Conservation (phyloP, 2,888 invertebrate genomes). For the Melanostoma scalare region DNA sequence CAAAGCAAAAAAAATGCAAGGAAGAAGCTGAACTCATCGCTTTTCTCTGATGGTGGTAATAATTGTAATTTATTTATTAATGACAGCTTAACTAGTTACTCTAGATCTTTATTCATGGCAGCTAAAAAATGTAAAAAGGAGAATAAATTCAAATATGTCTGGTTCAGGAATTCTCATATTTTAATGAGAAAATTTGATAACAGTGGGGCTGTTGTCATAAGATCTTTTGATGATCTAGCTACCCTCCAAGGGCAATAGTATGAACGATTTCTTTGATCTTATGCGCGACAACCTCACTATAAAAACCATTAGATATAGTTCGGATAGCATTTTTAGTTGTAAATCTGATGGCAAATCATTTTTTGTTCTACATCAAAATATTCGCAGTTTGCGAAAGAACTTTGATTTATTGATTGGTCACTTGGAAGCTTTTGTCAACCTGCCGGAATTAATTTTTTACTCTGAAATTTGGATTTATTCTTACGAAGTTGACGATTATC, state of each 20-base stretch:
- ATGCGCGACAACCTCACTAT: not conserved
- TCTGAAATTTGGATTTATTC: conserved; percentile 1
- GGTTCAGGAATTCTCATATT: not conserved
- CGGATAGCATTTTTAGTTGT: not conserved
- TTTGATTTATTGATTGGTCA: not conserved
- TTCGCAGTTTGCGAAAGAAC: not conserved
- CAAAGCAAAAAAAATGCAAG: no score
- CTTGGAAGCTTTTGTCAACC: not conserved
- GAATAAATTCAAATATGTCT: conserved; percentile 14
- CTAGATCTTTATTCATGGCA: conserved; percentile 17
- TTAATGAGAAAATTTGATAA: not conserved
- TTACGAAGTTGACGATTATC: no score
- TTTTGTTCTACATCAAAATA: not conserved
- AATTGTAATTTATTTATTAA: no score
- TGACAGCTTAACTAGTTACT: not conserved
- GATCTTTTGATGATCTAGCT: not conserved
- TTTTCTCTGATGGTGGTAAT: no score
- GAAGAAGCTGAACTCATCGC: no score
- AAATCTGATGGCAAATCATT: not conserved
- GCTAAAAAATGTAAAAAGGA: conserved; percentile 17
- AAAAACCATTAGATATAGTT: not conserved
- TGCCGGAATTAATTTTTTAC: not conserved
- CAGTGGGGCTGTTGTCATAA: not conserved
- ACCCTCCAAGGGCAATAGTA: not conserved
- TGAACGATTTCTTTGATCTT: not conserved